Base-by-base conservation (phyloP, 2,888 invertebrate species). In the Ariolimax columbianus region DNA sequence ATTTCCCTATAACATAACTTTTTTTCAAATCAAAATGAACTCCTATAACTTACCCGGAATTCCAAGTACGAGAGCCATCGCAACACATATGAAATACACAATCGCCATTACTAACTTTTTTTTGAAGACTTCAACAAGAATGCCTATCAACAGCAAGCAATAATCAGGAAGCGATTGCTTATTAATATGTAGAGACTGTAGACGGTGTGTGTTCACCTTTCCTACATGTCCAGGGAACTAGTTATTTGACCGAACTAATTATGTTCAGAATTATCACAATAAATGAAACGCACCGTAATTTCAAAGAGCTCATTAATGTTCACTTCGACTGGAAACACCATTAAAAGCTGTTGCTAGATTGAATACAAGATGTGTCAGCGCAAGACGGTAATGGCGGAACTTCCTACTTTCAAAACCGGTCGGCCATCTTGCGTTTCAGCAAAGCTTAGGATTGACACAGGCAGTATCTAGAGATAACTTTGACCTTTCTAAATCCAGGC, bases 341-440 rank as follows among this genome's bases (percentile, higher is more conserved):
- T 0, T n/a, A 43, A n/a, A 43, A 23, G n/a, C 30, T 30, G n/a
- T 73, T 26, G 30, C 30, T 73, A 30, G 3, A 73, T 30, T 33
- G 17, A 17, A 47, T 7, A 68, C 3, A 38, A 26, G 2, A 19
- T 68, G 1, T 79, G 3, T 40, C 2, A 68, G 43, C 19, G 23
- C 26, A 78, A 17, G 0, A 38, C 43, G 38, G 26, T 30, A 68
- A 79, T 79, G 79, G 66, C 79, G 68, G 79, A 26, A 79, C 66
- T 79, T 79, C 79, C 79, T 68, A 38, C n/a, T 73, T 33, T 33
- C 40, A 33, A 30, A 33, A n/a, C n/a, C 26, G 2, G n/a, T 47
- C 79, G 33, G 68, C 79, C 79, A 79, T 79, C 3, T 79, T 79
- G 79, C 47, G n/a, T 38, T 40, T 63, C 63, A 38, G 2, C 9